phyloP scores from a whole-genome alignment of 2,888 invertebrate species.

The Phlogophora meticulosa region DNA sequence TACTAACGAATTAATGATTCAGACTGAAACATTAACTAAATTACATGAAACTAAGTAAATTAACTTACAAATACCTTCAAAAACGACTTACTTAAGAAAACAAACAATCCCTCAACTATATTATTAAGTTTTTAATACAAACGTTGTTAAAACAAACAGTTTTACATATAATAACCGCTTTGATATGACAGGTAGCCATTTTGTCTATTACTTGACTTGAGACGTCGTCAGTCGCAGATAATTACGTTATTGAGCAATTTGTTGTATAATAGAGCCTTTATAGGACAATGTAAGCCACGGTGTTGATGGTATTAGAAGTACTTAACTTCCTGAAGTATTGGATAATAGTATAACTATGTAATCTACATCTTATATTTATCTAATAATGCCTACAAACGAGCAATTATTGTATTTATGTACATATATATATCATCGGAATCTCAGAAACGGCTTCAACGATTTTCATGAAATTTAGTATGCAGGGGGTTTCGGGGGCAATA shows the following conservation, averaged over 20 bases:
- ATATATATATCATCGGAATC: no score
- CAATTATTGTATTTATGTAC: no score
- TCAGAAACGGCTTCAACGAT: no score
- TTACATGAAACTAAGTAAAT: constrained; percentile 27
- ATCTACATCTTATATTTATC: not conserved
- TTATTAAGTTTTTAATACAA: constrained; percentile 27
- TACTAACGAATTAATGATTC: no score
- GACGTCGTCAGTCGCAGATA: constrained; percentile 2
- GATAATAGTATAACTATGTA: constrained; percentile 23
- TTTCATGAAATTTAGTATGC: no score
- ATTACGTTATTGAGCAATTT: constrained; percentile 60
- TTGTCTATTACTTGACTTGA: not conserved
- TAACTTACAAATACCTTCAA: not conserved
- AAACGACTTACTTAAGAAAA: constrained; percentile 42
- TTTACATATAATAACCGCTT: constrained; percentile 39
- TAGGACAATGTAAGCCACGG: constrained; percentile 11
- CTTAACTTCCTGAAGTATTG: constrained; percentile 21
- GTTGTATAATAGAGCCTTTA: constrained; percentile 30
- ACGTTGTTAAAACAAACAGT: constrained; percentile 26
- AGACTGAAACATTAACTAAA: no score
- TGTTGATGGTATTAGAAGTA: not conserved
- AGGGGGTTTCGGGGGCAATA: no score
- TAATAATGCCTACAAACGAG: no score
- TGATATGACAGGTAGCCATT: constrained; percentile 11
- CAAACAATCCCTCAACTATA: not conserved